Evolutionary conservation across 1,140 invertebrate genomes (phyloP).

Genomic region (Ladona fulva): DNA sequence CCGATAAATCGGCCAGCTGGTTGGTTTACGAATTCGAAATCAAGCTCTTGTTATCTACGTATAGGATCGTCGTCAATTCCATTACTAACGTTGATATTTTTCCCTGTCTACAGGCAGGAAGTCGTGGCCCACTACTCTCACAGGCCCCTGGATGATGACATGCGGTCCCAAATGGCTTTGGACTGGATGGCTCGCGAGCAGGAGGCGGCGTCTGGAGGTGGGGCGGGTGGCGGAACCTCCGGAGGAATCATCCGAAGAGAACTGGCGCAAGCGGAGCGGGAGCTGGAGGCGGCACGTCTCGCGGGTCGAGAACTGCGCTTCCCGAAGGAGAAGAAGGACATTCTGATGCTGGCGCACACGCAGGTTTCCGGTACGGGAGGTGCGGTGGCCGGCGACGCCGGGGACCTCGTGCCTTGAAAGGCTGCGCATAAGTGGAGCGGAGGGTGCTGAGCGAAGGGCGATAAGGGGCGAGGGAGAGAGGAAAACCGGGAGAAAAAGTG

Average conservation of each 20-base stretch:
- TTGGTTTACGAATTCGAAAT: no score
- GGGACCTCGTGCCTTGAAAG: neutral
- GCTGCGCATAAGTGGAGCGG: neutral
- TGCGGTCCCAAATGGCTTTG: conserved; percentile 91
- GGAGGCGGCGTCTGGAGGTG: conserved; percentile 49
- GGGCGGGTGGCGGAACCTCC: conserved; percentile 52
- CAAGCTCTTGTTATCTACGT: no score
- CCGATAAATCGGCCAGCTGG: no score
- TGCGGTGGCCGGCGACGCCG: conserved; percentile 13
- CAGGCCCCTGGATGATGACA: conserved; percentile 76
- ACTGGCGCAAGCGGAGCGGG: conserved; percentile 71
- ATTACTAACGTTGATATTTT: no score
- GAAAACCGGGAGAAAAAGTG: no score
- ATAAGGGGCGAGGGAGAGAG: neutral
- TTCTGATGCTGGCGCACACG: conserved; percentile 76
- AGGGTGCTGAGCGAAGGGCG: neutral
- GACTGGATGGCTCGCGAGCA: conserved; percentile 90
- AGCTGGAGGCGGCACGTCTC: conserved; percentile 79
- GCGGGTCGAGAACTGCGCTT: conserved; percentile 85
- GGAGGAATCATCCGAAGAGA: conserved; percentile 71
- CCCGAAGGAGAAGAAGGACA: conserved; percentile 92
- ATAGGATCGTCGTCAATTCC: no score
- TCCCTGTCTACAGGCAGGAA: conserved; percentile 47
- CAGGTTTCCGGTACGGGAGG: conserved; percentile 46
- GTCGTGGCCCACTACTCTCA: conserved; percentile 92